Conservation (phyloP, 2,113 vertebrate genomes). For the Tenrec ecaudatus region DNA sequence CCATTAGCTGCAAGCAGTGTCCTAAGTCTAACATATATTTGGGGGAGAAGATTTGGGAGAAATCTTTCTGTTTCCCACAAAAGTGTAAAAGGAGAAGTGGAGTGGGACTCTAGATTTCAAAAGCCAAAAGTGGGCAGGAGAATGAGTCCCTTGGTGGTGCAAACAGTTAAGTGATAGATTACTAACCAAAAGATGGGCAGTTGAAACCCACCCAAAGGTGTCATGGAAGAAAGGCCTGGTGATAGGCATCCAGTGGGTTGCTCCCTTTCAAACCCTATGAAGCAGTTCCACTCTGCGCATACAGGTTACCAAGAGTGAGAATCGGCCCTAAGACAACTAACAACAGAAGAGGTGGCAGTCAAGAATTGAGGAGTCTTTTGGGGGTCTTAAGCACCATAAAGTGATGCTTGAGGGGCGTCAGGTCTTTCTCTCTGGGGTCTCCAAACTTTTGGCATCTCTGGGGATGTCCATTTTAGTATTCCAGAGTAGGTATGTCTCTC, state of each 20-base stretch:
- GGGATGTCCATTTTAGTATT: background rate
- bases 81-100: background rate
- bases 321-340: background rate
- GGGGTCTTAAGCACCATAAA: background rate
- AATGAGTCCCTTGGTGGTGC: background rate
- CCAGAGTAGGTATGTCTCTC: background rate
- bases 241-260: background rate
- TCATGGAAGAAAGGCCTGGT: background rate
- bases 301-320: background rate
- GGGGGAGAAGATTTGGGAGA: too few species aligned
- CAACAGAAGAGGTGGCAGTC: background rate
- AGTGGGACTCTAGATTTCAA: background rate
- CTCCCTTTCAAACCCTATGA: background rate
- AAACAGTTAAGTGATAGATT: background rate
- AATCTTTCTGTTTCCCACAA: too few species aligned
- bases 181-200: background rate
- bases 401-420: background rate
- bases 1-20: too few species aligned
- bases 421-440: background rate
- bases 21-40: too few species aligned
- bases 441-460: background rate
- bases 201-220: background rate
- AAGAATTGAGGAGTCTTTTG: background rate
- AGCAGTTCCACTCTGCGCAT: background rate
- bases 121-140: background rate